phyloP scores from a whole-genome alignment of 2,113 vertebrate species.

The Proterorhinus semilunaris region DNA sequence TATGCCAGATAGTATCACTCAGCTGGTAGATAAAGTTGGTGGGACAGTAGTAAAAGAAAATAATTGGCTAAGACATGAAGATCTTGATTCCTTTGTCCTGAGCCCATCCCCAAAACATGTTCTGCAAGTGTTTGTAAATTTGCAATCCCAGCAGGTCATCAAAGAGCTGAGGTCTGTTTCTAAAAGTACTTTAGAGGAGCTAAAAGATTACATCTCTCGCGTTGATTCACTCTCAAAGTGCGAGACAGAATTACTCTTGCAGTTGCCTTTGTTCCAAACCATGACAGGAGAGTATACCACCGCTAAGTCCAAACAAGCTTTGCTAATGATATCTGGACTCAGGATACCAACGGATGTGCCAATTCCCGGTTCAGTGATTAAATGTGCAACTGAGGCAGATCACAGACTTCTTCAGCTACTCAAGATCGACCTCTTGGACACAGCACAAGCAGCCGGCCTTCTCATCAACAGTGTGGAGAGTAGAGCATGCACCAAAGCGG shows the following conservation, averaged over 20 bases:
- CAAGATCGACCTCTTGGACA: slow-evolving; percentile 54
- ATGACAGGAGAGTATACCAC: slow-evolving; percentile 63
- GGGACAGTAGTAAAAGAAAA: slow-evolving; percentile 73
- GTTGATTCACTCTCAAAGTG: slow-evolving; percentile 56
- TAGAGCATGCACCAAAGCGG: slow-evolving; percentile 29
- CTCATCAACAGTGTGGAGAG: slow-evolving; percentile 66
- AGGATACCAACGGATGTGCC: slow-evolving; percentile 68
- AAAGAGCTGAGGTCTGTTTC: slow-evolving; percentile 42
- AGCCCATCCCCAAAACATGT: slow-evolving; percentile 72
- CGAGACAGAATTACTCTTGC: slow-evolving; percentile 64
- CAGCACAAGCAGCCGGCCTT: slow-evolving; percentile 57
- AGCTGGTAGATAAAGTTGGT: slow-evolving; percentile 70
- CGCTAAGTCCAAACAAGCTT: slow-evolving; percentile 45
- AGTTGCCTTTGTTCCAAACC: slow-evolving; percentile 77
- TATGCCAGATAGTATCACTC: slow-evolving; percentile 66
- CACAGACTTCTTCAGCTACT: slow-evolving; percentile 71
- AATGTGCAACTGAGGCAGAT: slow-evolving; percentile 78
- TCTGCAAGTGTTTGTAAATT: slow-evolving; percentile 71
- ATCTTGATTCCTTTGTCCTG: slow-evolving; percentile 75
- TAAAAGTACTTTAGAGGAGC: slow-evolving; percentile 29
- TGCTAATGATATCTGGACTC: slow-evolving; percentile 63
- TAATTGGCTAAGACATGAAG: slow-evolving; percentile 70
- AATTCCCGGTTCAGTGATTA: slow-evolving; percentile 70
- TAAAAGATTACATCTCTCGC: slow-evolving; percentile 73
- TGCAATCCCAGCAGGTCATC: slow-evolving; percentile 48